Conservation (phyloP, 2,888 invertebrate species). For the Acleris laterana region DNA sequence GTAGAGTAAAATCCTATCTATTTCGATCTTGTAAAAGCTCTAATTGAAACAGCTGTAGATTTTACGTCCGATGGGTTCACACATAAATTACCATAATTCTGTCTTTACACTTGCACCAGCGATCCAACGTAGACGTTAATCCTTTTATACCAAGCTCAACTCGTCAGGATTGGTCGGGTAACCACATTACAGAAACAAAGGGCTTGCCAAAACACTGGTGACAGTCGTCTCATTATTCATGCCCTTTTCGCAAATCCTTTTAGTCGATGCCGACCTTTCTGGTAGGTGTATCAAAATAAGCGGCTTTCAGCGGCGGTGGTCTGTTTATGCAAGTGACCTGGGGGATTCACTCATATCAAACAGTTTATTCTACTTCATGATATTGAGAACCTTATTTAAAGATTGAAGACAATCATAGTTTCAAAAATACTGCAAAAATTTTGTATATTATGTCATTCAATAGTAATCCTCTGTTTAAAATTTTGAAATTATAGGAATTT, state of each 20-base stretch:
- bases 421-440: too few relatives aligned
- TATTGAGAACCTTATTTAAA: too few relatives aligned
- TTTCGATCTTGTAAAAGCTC: too few relatives aligned
- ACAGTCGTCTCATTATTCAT: conserved; percentile 58
- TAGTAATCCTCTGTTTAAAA: too few relatives aligned
- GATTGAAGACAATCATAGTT: too few relatives aligned
- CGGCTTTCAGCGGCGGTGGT: conserved; percentile 44
- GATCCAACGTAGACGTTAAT: conserved; percentile 15
- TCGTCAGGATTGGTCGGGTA: conserved; percentile 18
- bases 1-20: too few relatives aligned
- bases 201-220: conserved; percentile 44
- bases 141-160: conserved; percentile 17
- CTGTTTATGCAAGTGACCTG: conserved; percentile 26
- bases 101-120: conserved; percentile 1
- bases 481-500: too few relatives aligned
- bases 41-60: neutral
- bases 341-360: conserved; percentile 23
- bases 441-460: too few relatives aligned
- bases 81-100: conserved; percentile 24
- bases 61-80: neutral
- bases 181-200: conserved; percentile 40
- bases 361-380: neutral
- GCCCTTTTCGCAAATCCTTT: conserved; percentile 58
- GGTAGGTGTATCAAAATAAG: conserved; percentile 50
- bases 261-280: conserved; percentile 53